Conservation (phyloP, 2,797 vertebrate genomes). For the Xerus rutilus region DNA sequence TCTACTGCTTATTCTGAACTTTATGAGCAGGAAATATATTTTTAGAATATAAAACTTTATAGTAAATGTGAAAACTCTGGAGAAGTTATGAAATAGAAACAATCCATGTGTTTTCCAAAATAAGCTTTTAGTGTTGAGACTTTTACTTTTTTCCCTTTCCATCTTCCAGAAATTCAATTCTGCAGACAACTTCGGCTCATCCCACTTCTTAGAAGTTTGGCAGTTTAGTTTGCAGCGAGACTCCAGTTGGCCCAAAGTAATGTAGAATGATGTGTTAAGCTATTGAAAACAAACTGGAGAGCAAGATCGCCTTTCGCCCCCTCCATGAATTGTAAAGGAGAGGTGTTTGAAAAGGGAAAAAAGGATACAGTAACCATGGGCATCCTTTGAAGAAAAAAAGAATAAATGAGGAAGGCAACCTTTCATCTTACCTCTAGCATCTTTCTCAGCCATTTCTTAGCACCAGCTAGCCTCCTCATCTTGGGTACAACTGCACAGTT, state of each 20-base stretch:
- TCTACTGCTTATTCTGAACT: background rate
- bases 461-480: background rate
- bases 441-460: background rate
- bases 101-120: constrained; percentile 2
- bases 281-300: background rate
- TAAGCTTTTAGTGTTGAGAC: constrained; percentile 1
- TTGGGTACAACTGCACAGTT: background rate
- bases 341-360: constrained; percentile 25
- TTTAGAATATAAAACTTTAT: background rate
- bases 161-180: constrained; percentile 33
- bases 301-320: background rate
- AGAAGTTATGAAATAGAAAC: constrained; percentile 17
- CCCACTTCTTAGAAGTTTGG: background rate
- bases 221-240: constrained; percentile 9
- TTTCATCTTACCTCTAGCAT: background rate
- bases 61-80: background rate
- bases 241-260: background rate
- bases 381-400: background rate
- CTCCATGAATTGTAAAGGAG: constrained; percentile 39
- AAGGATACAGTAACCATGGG: background rate
- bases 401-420: background rate
- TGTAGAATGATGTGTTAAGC: background rate
- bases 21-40: background rate
- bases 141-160: background rate
- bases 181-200: constrained; percentile 31